Conservation (phyloP, 2,888 invertebrate genomes). For the Sialis lutaria region DNA sequence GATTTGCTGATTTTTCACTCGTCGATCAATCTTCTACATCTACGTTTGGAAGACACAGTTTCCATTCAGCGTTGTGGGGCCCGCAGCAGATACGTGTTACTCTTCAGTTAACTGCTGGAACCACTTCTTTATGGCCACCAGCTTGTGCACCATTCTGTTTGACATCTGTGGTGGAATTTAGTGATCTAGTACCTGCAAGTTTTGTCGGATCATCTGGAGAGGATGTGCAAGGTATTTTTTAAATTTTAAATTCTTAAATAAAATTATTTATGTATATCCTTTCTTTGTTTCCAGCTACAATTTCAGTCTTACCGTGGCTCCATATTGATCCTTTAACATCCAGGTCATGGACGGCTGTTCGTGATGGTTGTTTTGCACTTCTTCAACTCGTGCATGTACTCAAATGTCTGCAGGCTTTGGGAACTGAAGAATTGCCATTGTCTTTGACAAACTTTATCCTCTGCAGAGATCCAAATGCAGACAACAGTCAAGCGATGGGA, state of each 20-base stretch:
- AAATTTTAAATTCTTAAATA: background rate
- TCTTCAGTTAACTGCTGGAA: constrained; percentile 43
- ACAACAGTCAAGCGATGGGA: constrained; percentile 22
- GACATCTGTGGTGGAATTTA: constrained; percentile 63
- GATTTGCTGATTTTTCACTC: constrained; percentile 55
- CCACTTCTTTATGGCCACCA: constrained; percentile 38
- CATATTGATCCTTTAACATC: constrained; percentile 60
- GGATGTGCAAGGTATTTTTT: constrained; percentile 43
- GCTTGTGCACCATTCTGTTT: constrained; percentile 44
- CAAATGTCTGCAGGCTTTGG: constrained; percentile 66
- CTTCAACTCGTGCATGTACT: constrained; percentile 66
- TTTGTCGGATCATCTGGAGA: constrained; percentile 39
- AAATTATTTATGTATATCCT: background rate
- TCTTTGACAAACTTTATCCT: constrained; percentile 55
- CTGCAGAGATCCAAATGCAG: constrained; percentile 45
- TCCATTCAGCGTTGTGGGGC: constrained; percentile 62
- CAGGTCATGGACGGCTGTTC: constrained; percentile 37
- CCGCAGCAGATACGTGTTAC: constrained; percentile 41
- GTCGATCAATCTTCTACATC: constrained; percentile 27
- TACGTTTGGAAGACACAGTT: constrained; percentile 48
- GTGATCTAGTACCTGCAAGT: constrained; percentile 50
- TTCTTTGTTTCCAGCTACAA: constrained; percentile 40
- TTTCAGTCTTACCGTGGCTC: constrained; percentile 55
- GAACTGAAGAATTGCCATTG: constrained; percentile 60
- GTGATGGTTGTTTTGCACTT: constrained; percentile 60